Base-by-base conservation (phyloP, 2,888 invertebrate species). In the Monoplex corrugatus region DNA sequence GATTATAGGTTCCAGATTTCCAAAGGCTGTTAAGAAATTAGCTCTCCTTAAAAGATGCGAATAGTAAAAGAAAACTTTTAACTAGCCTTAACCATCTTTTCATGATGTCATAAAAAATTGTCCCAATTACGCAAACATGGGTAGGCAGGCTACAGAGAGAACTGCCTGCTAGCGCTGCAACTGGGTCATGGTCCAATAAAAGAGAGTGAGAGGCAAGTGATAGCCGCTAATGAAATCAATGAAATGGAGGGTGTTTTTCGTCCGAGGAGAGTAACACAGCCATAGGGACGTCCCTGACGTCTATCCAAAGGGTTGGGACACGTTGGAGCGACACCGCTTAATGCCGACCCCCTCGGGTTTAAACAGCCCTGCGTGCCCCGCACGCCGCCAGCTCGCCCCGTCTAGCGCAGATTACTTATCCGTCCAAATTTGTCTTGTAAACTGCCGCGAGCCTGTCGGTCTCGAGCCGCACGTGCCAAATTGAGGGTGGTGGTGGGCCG, bases 141-240 rank as follows among this genome's bases (percentile, higher is more conserved):
- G n/a, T n/a, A n/a, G n/a, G n/a, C n/a, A n/a, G n/a, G n/a, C n/a
- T n/a, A n/a, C n/a, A n/a, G n/a, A n/a, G n/a, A n/a, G n/a, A n/a
- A n/a, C n/a, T n/a, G n/a, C n/a, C n/a, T n/a, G n/a, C n/a, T n/a
- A n/a, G n/a, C n/a, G n/a, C n/a, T n/a, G n/a, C n/a, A 80, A 35
- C 84, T 68, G 89, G 80, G 78, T 44, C 72, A 45, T 82, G 35
- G 83, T 87, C 87, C 88, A 89, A 89, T 89, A 89, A n/a, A n/a
- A n/a, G 90, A 89, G 87, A 90, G 90, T 87, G 90, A 84, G 84
- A 87, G 57, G 85, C 43, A 89, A 86, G 83, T 57, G 89, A n/a
- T 89, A 89, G 87, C 75, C 63, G 6, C 87, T 89, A 90, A 90
- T 90, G 90, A 90, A 90, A 90, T 90, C 89, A 90, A 90, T 89